A percentile compares a stretch with the other conserved stretches of the same genome.
Evolutionary conservation across 2,888 invertebrate species (phyloP).

Genomic region (Entomobrya proxima): DNA sequence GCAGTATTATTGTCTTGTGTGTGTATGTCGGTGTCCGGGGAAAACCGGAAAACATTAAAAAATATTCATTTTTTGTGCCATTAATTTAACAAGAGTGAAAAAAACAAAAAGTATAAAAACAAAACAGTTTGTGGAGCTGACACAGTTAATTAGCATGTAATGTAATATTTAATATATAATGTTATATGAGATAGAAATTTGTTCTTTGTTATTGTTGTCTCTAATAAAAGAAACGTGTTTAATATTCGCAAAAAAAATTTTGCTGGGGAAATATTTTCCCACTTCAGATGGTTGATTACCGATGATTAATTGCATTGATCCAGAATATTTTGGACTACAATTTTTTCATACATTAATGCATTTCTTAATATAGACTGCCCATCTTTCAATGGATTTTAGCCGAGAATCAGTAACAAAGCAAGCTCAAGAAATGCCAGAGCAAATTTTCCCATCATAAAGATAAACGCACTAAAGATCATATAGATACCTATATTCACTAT

Average conservation of each 20-base stretch:
- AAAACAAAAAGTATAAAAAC: background rate
- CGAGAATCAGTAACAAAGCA: too few relatives aligned
- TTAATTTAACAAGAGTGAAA: constrained; percentile 23
- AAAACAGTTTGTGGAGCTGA: background rate
- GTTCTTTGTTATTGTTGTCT: constrained; percentile 36
- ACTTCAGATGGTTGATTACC: too few relatives aligned
- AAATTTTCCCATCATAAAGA: too few relatives aligned
- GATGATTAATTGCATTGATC: too few relatives aligned
- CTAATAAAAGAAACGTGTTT: background rate
- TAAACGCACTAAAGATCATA: too few relatives aligned
- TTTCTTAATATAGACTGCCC: too few relatives aligned
- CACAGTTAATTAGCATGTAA: background rate
- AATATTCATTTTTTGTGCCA: constrained; percentile 38
- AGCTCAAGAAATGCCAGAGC: too few relatives aligned
- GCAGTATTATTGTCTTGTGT: constrained; percentile 19
- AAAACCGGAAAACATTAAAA: background rate
- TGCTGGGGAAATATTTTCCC: background rate
- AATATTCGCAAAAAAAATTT: background rate
- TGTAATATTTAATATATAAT: background rate
- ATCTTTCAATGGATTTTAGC: too few relatives aligned
- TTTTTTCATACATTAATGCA: too few relatives aligned
- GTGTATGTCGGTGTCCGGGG: background rate
- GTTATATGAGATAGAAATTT: background rate
- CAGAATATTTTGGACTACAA: too few relatives aligned
- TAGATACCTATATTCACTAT: too few relatives aligned